Percentiles rank a stretch among this genome's conserved stretches.
Conservation (phyloP, 2,113 vertebrate genomes). For the Actenoides lindsayi region DNA sequence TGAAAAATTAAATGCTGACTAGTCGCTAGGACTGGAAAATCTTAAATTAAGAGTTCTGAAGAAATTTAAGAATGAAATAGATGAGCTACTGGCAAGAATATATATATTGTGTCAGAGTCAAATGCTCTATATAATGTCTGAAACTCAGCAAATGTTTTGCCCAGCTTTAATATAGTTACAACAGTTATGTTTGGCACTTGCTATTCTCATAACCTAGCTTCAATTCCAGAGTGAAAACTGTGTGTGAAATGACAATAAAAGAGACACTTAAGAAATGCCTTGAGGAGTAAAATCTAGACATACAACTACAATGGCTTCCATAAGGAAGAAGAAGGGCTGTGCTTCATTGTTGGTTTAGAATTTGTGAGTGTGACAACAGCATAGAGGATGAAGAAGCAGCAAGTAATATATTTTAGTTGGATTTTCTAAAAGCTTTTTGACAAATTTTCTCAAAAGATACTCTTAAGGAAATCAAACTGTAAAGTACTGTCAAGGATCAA, state of each 20-base stretch:
- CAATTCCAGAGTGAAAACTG: not conserved
- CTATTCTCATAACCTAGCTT: not conserved
- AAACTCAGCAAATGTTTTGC: not conserved
- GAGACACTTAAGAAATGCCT: not conserved
- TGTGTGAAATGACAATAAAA: not conserved
- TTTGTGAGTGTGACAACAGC: not conserved
- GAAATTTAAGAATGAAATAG: not conserved
- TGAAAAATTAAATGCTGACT: slow-evolving; percentile 20
- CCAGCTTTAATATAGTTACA: not conserved
- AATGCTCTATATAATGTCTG: not conserved
- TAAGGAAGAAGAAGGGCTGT: not conserved
- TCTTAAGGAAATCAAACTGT: not conserved
- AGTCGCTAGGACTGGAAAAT: not conserved
- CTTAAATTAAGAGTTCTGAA: slow-evolving; percentile 19
- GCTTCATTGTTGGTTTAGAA: not conserved
- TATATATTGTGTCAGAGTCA: not conserved
- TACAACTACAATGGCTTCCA: not conserved
- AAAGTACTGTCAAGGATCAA: not conserved
- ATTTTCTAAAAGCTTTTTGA: not conserved
- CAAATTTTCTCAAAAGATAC: not conserved
- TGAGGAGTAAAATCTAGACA: not conserved
- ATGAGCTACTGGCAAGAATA: not conserved
- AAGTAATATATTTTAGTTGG: not conserved
- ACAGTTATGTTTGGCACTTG: not conserved
- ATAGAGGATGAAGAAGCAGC: not conserved